Evolutionary conservation across 2,797 vertebrate species (phyloP), one percentile per base, ranked within the genome.

Genomic region (Allobates femoralis): DNA sequence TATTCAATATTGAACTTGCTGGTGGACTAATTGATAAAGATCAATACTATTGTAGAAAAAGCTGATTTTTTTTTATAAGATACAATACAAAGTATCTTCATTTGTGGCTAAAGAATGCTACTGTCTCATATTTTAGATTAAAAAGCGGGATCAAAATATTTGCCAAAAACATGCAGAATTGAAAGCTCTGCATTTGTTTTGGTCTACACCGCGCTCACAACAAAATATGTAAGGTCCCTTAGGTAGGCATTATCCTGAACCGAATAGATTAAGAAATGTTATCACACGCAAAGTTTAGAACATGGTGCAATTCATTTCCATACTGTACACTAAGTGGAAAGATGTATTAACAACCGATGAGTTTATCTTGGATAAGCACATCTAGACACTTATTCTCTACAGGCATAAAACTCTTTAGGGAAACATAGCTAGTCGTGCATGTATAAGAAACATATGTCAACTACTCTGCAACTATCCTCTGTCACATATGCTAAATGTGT

Each of bases 401-500:
- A 74, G 81, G 50, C 46, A 74, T 16, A 3, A 46, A 2, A 58
- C 53, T 50, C 67, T 60, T 12, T 19, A 21, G 67, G 55, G 55
- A 83, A 19, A 60, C 41, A 7, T 60, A 83, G 15, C 73, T 83
- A 74, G 34, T 32, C 0, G 16, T 58, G 66, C 50, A 56, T 71
- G n/a, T 46, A 8, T 83, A 11, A 58, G 55, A 60, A 83, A 74
- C 81, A 83, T 83, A 83, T 83, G 81, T 75, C 55, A 28, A 28
- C 41, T 82, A 23, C 28, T 82, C 7, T 82, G 21, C 32, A 56
- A 56, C 69, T 56, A 74, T 74, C 26, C 53, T 41, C 53, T 83
- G 81, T 83, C 67, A 73, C 81, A 83, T 60, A 83, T 83, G 69
- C 37, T 74, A 62, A 83, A 75, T 83, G 69, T 83, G 81, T 56